Evolutionary conservation across 2,113 vertebrate genomes (phyloP).

Genomic region (Calonectris borealis): DNA sequence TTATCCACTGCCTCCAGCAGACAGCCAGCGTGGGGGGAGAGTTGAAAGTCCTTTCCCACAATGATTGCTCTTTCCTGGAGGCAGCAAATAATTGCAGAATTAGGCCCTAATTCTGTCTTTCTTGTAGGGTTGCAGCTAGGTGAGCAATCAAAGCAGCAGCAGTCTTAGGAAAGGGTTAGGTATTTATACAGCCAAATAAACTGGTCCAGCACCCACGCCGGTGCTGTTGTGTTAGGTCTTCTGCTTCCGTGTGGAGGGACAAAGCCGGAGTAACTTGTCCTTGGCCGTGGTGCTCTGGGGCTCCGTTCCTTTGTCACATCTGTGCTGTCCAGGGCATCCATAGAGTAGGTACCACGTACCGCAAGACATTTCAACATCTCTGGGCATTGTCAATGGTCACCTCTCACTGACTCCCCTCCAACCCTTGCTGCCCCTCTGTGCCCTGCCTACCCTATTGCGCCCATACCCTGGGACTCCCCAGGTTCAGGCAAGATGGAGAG

Average conservation of each 20-base stretch:
- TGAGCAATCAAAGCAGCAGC: not conserved
- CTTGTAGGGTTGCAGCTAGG: not conserved
- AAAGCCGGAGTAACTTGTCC: not conserved
- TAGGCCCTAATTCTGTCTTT: not conserved
- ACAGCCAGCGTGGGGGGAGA: not conserved
- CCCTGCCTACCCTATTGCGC: not conserved
- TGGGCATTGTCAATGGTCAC: not conserved
- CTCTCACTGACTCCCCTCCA: not conserved
- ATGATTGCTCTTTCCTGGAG: not conserved
- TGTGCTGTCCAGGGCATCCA: not conserved
- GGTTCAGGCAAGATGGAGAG: not conserved
- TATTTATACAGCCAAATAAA: not conserved
- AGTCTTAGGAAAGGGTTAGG: not conserved
- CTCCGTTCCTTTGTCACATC: not conserved
- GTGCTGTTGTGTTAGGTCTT: not conserved
- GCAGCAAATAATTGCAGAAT: not conserved
- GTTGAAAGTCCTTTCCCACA: not conserved
- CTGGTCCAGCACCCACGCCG: not conserved
- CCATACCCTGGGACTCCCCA: not conserved
- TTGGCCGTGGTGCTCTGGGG: not conserved
- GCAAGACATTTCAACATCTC: not conserved
- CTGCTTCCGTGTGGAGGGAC: not conserved
- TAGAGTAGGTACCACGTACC: accelerated
- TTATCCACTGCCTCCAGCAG: not conserved
- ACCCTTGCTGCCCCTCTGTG: not conserved